Percentiles rank a stretch among this genome's conserved stretches.
Conservation (phyloP, 2,888 invertebrate genomes). For the Calliopum simillimum region DNA sequence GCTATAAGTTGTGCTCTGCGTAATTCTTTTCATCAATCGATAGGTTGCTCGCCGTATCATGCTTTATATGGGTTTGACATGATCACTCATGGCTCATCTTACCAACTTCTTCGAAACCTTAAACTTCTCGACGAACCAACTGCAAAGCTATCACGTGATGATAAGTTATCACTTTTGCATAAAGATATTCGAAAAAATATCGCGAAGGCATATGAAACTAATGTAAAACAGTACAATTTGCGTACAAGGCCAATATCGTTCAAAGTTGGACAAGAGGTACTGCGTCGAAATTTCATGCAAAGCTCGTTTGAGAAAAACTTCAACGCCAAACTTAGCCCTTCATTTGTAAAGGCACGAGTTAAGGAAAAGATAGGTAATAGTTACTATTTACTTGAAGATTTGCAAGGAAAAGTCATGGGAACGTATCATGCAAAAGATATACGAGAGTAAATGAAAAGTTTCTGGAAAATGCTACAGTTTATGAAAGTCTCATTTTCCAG, state of each 20-base stretch:
- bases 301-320: conserved; percentile 28
- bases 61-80: conserved; percentile 29
- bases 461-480: no score
- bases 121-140: conserved; percentile 2
- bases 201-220: conserved; percentile 5
- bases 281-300: conserved; percentile 36
- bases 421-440: conserved; percentile 38
- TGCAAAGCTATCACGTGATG: conserved; percentile 3
- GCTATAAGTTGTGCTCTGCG: conserved; percentile 35
- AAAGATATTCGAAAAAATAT: conserved; percentile 15
- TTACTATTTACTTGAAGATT: conserved; percentile 31
- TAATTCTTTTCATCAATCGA: conserved; percentile 28
- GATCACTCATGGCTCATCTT: conserved; percentile 21
- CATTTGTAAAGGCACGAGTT: conserved; percentile 32
- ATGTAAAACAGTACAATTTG: conserved; percentile 22
- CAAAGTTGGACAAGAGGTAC: conserved; percentile 26
- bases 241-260: conserved; percentile 16
- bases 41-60: conserved; percentile 30
- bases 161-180: neutral
- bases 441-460: neutral
- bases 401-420: conserved; percentile 23
- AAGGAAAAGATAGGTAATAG: conserved; percentile 16
- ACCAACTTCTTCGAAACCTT: conserved; percentile 15
- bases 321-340: conserved; percentile 35
- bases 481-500: no score